Conservation (phyloP, 2,113 vertebrate species). For the Montifringilla adamsi region DNA sequence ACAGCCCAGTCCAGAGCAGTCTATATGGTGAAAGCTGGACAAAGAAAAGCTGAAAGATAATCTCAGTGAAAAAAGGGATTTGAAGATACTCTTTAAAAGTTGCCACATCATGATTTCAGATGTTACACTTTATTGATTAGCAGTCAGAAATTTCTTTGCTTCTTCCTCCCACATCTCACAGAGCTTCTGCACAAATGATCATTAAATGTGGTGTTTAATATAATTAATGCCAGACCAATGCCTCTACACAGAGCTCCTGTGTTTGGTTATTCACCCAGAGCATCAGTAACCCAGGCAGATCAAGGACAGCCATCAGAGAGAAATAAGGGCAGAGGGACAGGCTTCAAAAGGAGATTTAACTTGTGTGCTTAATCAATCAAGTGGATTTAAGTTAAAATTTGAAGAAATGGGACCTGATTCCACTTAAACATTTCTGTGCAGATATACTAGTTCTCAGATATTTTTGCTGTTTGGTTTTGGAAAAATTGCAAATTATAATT, state of each 20-base stretch:
- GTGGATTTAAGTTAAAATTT: not conserved
- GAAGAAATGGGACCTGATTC: not conserved
- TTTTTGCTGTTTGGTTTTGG: not conserved
- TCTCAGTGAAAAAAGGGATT: not conserved
- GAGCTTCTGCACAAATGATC: not conserved
- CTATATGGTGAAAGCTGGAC: not conserved
- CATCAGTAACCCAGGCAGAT: not conserved
- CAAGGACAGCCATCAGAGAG: not conserved
- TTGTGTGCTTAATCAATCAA: not conserved
- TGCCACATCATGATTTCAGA: not conserved
- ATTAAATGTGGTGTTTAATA: not conserved
- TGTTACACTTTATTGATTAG: not conserved
- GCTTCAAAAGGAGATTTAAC: not conserved
- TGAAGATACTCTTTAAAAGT: not conserved
- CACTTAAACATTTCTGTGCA: not conserved
- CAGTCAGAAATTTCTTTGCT: not conserved
- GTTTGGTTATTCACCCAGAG: not conserved
- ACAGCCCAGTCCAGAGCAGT: accelerated
- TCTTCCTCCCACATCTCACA: not conserved
- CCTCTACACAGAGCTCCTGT: not conserved
- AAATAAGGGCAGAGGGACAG: not conserved
- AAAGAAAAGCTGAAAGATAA: not conserved
- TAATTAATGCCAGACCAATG: not conserved
- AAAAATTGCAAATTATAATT: not conserved
- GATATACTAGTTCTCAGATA: not conserved